A percentile compares a stretch with the other conserved stretches of the same genome.
phyloP scores from a whole-genome alignment of 2,888 invertebrate genomes.

The Urechis unicinctus region DNA sequence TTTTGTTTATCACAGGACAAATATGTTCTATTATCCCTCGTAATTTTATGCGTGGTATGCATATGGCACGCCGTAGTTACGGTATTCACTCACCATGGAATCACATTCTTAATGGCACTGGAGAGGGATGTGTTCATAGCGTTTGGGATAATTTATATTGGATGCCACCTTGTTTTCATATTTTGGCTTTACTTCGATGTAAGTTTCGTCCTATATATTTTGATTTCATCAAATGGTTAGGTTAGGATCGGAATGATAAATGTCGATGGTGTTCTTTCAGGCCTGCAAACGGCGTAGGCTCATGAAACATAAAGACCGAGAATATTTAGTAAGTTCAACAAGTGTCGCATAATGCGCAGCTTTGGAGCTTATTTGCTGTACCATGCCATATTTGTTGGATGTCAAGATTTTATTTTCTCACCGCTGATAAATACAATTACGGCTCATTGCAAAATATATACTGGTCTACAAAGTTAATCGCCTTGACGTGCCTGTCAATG shows the following conservation, averaged over 20 bases:
- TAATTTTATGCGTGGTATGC: constrained; percentile 38
- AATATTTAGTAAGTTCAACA: constrained; percentile 37
- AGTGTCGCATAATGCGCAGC: no score
- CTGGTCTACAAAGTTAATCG: no score
- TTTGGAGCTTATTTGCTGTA: background rate
- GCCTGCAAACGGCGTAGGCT: constrained; percentile 42
- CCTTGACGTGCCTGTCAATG: no score
- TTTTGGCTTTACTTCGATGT: constrained; percentile 47
- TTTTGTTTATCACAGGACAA: constrained; percentile 44
- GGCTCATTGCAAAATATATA: no score
- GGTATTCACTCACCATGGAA: constrained; percentile 20
- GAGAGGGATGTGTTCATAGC: constrained; percentile 42
- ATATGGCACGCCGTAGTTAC: constrained; percentile 43
- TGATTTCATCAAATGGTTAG: background rate
- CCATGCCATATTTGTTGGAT: background rate
- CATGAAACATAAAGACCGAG: constrained; percentile 45
- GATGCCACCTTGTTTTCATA: constrained; percentile 44
- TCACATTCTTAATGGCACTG: constrained; percentile 18
- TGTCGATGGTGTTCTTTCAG: constrained; percentile 22
- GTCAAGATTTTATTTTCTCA: no score
- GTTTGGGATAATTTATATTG: constrained; percentile 38
- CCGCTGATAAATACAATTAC: no score
- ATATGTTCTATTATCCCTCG: constrained; percentile 40
- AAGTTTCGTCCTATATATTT: constrained; percentile 21
- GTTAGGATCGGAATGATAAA: background rate